phyloP scores from a whole-genome alignment of 2,797 vertebrate species.

The Staurois parvus region DNA sequence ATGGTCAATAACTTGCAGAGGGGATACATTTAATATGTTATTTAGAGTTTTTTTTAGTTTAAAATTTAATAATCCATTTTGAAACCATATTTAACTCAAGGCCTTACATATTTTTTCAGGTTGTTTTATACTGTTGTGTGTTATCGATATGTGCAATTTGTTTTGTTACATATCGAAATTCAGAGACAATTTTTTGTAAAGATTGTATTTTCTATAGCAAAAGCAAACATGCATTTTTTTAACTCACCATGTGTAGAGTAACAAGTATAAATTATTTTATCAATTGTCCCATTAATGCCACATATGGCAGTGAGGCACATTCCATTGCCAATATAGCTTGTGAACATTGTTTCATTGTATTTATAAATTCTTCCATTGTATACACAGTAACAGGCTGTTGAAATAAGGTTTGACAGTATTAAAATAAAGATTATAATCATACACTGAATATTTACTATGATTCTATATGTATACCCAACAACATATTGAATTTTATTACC shows the following conservation, averaged over 20 bases:
- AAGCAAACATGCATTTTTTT: too few species aligned
- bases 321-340: background rate
- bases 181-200: too few species aligned
- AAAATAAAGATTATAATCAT: background rate
- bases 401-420: background rate
- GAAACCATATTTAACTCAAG: too few species aligned
- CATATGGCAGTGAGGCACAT: background rate
- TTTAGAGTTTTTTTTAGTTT: too few species aligned
- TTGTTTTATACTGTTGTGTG: too few species aligned
- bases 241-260: background rate
- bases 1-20: too few species aligned
- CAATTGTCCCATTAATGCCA: conserved; percentile 30
- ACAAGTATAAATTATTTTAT: background rate
- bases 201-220: too few species aligned
- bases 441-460: background rate
- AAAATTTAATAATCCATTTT: too few species aligned
- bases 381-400: conserved; percentile 39
- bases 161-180: too few species aligned
- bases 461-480: background rate
- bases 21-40: too few species aligned
- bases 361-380: conserved; percentile 18
- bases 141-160: too few species aligned
- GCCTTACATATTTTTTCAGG: too few species aligned
- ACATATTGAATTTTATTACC: background rate
- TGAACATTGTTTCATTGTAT: conserved; percentile 27